Evolutionary conservation across 2,888 invertebrate genomes (phyloP).

Genomic region (Lucinisca nassula): DNA sequence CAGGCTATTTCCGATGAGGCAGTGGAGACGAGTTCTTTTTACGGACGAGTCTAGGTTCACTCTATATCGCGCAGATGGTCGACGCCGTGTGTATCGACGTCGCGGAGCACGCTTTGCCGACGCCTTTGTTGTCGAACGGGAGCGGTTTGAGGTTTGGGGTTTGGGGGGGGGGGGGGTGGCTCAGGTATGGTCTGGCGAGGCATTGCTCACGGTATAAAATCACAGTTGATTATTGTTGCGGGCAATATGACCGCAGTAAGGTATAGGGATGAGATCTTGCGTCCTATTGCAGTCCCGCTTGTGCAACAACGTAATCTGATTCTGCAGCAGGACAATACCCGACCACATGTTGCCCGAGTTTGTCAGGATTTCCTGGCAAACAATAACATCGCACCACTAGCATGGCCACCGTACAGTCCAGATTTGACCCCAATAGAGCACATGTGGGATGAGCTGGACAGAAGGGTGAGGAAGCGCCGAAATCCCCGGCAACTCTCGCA

Average conservation of each 20-base stretch:
- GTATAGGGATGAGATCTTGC: constrained; percentile 29
- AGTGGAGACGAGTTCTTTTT: constrained; percentile 35
- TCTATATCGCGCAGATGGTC: constrained; percentile 21
- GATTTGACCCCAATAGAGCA: no score
- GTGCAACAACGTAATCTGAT: constrained; percentile 21
- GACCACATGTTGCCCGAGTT: no score
- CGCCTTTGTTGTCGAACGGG: constrained; percentile 8
- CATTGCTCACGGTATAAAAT: neutral
- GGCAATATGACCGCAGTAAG: constrained; percentile 23
- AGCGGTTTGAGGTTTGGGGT: no score
- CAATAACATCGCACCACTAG: no score
- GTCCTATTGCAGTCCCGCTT: neutral
- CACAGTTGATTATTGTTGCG: constrained; percentile 14
- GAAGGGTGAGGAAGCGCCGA: no score
- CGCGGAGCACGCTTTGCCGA: constrained; percentile 23
- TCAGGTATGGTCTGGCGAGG: neutral
- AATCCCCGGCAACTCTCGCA: no score
- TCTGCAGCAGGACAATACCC: constrained; percentile 14
- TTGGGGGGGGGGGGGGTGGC: constrained; percentile 15
- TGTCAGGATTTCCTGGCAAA: neutral
- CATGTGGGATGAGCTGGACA: no score
- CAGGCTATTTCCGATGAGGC: constrained; percentile 8
- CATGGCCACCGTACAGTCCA: neutral
- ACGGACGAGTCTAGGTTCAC: constrained; percentile 19
- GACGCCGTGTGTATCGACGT: constrained; percentile 33